Evolutionary conservation across 2,113 vertebrate species (phyloP).

Genomic region (Phalacrocorax pelagicus): DNA sequence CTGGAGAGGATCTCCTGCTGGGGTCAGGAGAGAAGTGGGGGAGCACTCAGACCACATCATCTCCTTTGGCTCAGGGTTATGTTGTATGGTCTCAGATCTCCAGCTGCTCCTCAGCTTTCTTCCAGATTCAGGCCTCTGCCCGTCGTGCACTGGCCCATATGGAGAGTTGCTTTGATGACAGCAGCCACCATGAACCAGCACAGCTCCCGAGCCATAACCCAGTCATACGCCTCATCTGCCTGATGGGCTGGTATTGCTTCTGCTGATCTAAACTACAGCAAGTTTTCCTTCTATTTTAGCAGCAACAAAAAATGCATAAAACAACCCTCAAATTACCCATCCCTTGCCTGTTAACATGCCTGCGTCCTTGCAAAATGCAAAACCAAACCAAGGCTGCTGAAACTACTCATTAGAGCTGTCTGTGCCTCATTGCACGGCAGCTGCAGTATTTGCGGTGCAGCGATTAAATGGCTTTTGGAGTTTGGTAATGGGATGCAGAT

Average conservation of each 20-base stretch:
- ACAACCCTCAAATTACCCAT: background rate
- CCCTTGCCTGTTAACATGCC: background rate
- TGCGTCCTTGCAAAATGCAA: background rate
- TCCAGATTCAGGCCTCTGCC: background rate
- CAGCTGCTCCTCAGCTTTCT: background rate
- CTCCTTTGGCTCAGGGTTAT: accelerated
- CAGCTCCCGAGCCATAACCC: background rate
- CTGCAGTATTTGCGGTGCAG: background rate
- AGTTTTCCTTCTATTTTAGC: background rate
- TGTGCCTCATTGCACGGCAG: background rate
- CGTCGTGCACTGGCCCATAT: accelerated
- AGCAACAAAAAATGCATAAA: background rate
- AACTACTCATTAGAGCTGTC: background rate
- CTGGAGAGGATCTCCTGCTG: background rate
- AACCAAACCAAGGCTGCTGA: background rate
- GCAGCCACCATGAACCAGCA: background rate
- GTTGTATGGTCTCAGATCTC: background rate
- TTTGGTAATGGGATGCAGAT: background rate
- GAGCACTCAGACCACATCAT: no score
- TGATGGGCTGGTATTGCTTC: background rate
- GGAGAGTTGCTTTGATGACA: background rate
- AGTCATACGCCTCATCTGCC: background rate
- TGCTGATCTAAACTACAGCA: background rate
- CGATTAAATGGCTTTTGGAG: background rate
- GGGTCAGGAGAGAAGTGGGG: background rate